These are phyloP conservation scores for Acanthosoma haemorrhoidale DNA, from an alignment of 2,888 invertebrate genomes.

Conservation along the genomic window DNA sequence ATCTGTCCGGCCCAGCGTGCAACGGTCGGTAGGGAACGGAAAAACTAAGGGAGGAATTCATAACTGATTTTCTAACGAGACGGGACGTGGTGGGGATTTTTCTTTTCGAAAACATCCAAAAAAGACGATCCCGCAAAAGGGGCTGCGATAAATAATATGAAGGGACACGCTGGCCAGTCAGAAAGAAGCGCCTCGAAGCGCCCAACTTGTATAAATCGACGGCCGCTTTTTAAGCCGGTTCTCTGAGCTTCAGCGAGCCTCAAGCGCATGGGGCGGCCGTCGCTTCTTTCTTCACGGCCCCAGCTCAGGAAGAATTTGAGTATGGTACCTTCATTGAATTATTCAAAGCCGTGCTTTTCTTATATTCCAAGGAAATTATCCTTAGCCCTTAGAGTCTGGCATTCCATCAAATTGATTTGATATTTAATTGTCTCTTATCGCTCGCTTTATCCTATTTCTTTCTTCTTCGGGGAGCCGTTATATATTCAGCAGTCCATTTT, in stretches of 20 bases:
- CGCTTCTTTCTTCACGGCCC: neutral
- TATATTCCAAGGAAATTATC: no score
- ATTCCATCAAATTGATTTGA: no score
- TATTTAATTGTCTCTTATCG: no score
- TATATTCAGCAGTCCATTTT: no score
- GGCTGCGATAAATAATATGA: conserved; percentile 22
- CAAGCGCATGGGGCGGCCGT: neutral
- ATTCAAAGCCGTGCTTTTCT: conserved; percentile 9
- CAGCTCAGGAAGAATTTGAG: neutral
- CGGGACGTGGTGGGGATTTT: neutral
- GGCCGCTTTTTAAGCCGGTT: conserved; percentile 11
- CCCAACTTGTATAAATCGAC: conserved; percentile 24
- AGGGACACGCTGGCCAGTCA: neutral
- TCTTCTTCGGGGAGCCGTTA: no score
- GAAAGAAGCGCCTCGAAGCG: neutral
- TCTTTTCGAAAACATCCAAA: neutral
- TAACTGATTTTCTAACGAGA: conserved; percentile 16
- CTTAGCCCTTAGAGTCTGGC: no score
- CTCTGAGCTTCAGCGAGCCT: neutral
- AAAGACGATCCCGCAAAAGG: neutral
- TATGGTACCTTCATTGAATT: neutral
- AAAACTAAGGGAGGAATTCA: conserved; percentile 4
- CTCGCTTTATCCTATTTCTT: no score
- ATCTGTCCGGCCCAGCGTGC: neutral
- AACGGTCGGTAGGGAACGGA: neutral